These are phyloP conservation scores for Aquatica leii DNA, from an alignment of 2,888 invertebrate genomes.

Conservation along the genomic window DNA sequence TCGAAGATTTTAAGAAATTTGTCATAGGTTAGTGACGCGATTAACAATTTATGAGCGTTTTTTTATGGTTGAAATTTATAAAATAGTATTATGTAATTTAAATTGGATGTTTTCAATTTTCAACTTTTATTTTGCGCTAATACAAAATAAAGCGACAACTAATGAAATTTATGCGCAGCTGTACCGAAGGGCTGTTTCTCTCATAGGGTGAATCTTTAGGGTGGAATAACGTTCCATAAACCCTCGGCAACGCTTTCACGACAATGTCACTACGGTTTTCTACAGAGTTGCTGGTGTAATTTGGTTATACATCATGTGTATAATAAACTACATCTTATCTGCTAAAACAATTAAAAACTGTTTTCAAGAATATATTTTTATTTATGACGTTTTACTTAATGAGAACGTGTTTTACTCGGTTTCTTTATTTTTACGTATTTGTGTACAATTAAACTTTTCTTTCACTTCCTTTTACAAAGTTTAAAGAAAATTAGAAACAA, in stretches of 20 bases:
- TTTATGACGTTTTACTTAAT: no score
- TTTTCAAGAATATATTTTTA: no score
- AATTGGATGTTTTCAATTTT: not conserved
- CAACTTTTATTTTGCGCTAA: constrained; percentile 20
- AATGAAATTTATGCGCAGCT: constrained; percentile 38
- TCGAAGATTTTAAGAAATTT: not conserved
- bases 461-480: no score
- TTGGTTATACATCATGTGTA: no score
- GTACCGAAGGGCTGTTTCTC: constrained; percentile 33
- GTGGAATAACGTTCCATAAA: constrained; percentile 28
- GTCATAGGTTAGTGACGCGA: no score
- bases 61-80: not conserved
- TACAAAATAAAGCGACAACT: constrained; percentile 31
- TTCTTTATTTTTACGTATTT: no score
- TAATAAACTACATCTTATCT: no score
- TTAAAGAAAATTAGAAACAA: no score
- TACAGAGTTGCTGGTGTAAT: constrained; percentile 10
- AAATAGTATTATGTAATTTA: no score
- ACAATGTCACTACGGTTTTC: constrained; percentile 32
- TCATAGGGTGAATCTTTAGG: constrained; percentile 34
- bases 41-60: not conserved
- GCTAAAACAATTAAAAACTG: no score
- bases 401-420: no score
- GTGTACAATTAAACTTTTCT: no score
- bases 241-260: constrained; percentile 34